Conservation (phyloP, 2,888 invertebrate genomes). For the Conistra vaccinii region DNA sequence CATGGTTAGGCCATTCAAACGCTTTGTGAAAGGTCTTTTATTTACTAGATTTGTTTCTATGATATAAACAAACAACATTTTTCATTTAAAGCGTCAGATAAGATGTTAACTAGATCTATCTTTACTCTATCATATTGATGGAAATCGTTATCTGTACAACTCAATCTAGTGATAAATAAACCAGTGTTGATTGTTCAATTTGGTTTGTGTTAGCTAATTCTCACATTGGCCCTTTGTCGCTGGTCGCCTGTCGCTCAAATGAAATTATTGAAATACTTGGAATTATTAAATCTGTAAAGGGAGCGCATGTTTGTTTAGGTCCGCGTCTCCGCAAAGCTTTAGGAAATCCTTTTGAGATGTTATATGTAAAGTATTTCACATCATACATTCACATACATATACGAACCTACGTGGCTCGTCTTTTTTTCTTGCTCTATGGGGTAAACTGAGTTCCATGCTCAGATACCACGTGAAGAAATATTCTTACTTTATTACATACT, state of each 20-base stretch:
- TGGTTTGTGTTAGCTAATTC: constrained; percentile 30
- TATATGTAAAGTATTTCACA: constrained; percentile 41
- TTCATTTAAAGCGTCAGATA: background rate
- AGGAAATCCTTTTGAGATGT: constrained; percentile 54
- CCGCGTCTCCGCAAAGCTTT: constrained; percentile 40
- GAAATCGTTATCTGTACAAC: constrained; percentile 27
- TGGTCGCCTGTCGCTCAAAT: constrained; percentile 29
- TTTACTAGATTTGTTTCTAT: background rate
- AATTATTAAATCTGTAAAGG: constrained; percentile 50
- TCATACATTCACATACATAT: constrained; percentile 19
- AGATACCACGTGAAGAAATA: constrained; percentile 15
- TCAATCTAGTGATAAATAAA: constrained; percentile 30
- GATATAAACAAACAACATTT: background rate
- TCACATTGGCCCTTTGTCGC: constrained; percentile 30
- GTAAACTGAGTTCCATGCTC: constrained; percentile 2
- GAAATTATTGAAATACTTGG: constrained; percentile 62
- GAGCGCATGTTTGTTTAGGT: constrained; percentile 60
- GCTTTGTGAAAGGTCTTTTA: background rate
- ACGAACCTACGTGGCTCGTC: background rate
- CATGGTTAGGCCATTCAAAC: background rate
- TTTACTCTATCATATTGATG: constrained; percentile 17
- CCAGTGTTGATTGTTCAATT: constrained; percentile 29
- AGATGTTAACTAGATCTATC: background rate
- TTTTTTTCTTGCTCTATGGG: constrained; percentile 5
- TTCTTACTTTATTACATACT: constrained; percentile 24